These are phyloP conservation scores for Cordilura impudica DNA, from an alignment of 2,888 invertebrate genomes.

Conservation along the genomic window DNA sequence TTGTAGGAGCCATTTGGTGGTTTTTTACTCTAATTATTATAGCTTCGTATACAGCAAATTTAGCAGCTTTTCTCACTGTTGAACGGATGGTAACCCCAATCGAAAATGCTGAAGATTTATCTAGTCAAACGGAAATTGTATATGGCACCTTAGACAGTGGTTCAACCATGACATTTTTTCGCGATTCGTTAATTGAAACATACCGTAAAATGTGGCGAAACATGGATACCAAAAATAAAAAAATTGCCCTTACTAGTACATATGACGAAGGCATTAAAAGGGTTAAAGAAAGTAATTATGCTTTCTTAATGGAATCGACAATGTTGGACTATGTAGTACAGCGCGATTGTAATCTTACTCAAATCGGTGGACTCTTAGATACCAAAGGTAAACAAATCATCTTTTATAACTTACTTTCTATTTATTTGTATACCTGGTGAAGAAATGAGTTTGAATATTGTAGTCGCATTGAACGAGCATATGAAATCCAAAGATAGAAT, in stretches of 20 bases:
- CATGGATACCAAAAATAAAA: slow-evolving; percentile 87
- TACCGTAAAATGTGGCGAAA: slow-evolving; percentile 97
- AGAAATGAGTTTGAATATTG: too few relatives aligned
- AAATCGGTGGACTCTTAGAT: slow-evolving; percentile 93
- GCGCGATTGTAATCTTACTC: slow-evolving; percentile 97
- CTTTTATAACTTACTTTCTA: too few relatives aligned
- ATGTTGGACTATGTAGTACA: slow-evolving; percentile 98
- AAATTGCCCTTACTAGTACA: slow-evolving; percentile 85
- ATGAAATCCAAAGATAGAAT: too few relatives aligned
- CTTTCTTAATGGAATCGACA: slow-evolving; percentile 98
- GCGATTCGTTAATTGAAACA: slow-evolving; percentile 89
- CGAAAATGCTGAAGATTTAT: slow-evolving; percentile 96
- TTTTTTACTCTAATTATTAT: slow-evolving; percentile 99
- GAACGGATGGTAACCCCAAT: slow-evolving; percentile 97
- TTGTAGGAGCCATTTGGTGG: slow-evolving; percentile 99
- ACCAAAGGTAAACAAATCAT: slow-evolving; percentile 81
- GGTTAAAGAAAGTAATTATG: slow-evolving; percentile 94
- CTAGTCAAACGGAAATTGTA: slow-evolving; percentile 93
- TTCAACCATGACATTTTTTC: slow-evolving; percentile 98
- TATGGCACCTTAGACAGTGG: slow-evolving; percentile 97
- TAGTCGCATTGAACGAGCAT: too few relatives aligned
- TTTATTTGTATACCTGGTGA: too few relatives aligned
- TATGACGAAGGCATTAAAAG: slow-evolving; percentile 94
- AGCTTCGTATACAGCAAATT: slow-evolving; percentile 95
- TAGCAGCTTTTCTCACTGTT: slow-evolving; percentile 98